Percentiles rank a stretch among this genome's conserved stretches.
These are phyloP conservation scores for Chionoecetes opilio DNA, from an alignment of 1,140 invertebrate species.

Conservation along the genomic window DNA sequence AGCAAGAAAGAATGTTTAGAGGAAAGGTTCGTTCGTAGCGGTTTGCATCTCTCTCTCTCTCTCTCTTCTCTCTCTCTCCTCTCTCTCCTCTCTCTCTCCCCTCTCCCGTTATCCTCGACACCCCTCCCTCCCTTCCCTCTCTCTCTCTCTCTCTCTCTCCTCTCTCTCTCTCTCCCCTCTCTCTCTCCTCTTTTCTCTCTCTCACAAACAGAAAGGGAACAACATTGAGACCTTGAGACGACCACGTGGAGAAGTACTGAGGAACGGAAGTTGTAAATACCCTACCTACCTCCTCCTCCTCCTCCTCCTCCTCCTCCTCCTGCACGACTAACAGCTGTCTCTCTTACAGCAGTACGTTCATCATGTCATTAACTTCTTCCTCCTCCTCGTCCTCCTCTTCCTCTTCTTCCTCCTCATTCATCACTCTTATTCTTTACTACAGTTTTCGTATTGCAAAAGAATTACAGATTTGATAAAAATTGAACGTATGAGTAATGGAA, in stretches of 20 bases:
- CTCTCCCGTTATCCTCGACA: too few relatives aligned
- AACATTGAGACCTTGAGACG: neutral
- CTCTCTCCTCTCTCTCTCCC: neutral
- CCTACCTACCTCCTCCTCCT: neutral
- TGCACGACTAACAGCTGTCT: neutral
- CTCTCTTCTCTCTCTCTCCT: constrained; percentile 27
- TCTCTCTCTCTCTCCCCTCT: constrained; percentile 8
- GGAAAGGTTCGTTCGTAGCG: neutral
- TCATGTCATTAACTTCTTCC: neutral
- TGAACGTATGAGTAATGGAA: neutral
- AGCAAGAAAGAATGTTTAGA: neutral
- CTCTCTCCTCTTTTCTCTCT: neutral
- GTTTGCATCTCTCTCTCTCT: neutral
- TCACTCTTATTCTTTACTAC: too few relatives aligned
- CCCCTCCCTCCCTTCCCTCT: neutral
- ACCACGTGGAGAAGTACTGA: constrained; percentile 16
- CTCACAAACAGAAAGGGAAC: neutral
- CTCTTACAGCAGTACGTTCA: neutral
- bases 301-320: constrained; percentile 22
- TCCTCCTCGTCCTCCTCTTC: neutral
- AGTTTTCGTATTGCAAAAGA: too few relatives aligned
- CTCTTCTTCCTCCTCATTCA: neutral
- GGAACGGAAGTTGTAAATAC: neutral
- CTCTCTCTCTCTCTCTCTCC: constrained; percentile 18
- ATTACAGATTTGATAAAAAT: too few relatives aligned